Evolutionary conservation across 2,888 invertebrate species (phyloP).

Genomic region (Eutolmus rufibarbis): DNA sequence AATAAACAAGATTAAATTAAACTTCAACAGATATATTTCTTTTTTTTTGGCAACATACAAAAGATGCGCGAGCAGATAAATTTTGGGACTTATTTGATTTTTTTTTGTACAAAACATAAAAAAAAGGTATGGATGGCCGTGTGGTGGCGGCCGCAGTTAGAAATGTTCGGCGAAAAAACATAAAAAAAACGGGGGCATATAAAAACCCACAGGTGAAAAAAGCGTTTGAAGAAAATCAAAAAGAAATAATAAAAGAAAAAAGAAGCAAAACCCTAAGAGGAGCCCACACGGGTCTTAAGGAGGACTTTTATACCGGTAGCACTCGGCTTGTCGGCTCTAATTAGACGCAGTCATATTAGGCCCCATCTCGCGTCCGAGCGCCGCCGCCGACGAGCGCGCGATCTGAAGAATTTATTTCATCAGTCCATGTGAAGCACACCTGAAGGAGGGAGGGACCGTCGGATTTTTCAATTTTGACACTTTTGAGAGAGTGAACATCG

Average conservation of each 20-base stretch:
- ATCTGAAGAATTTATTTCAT: background rate
- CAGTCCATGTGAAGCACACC: background rate
- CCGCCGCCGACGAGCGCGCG: too few relatives aligned
- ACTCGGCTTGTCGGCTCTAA: conserved; percentile 11
- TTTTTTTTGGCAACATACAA: background rate
- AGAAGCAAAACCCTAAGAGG: background rate
- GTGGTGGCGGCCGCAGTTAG: background rate
- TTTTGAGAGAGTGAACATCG: background rate
- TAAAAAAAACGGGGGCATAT: background rate
- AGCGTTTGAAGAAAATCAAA: background rate
- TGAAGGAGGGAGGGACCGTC: background rate
- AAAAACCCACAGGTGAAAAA: background rate
- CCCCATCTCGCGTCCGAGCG: background rate
- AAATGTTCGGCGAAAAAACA: background rate
- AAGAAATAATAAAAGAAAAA: too few relatives aligned
- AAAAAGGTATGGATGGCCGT: background rate
- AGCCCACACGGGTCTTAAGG: background rate
- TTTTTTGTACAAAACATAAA: background rate
- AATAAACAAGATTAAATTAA: too few relatives aligned
- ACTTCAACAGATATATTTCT: background rate
- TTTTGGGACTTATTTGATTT: background rate
- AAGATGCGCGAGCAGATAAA: background rate
- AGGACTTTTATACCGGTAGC: conserved; percentile 1
- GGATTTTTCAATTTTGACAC: conserved; percentile 13
- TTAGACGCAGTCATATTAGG: conserved; percentile 25